Base-by-base conservation (phyloP, 30 jellyfish, hydroid and myxozoan species). In the Morbakka virulenta region DNA sequence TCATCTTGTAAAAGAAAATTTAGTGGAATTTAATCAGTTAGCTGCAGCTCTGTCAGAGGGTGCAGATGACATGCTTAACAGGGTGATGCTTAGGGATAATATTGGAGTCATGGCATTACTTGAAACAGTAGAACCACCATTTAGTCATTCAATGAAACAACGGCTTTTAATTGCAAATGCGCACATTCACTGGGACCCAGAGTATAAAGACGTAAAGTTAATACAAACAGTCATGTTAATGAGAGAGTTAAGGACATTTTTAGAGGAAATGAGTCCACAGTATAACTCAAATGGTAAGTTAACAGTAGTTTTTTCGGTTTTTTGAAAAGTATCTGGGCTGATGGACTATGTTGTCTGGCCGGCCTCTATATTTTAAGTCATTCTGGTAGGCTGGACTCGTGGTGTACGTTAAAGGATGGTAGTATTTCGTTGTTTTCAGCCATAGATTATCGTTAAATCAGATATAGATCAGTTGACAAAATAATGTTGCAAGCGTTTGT, bases 171-270 rank as follows among this genome's bases (percentile, higher is more conserved):
- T 91, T 64, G 80, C 98, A 30, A 91, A 91, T 67, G 98, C 98
- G 0, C 98, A 91, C 32, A 91, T 91, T 28, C 98, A 91, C 52
- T 91, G 98, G 98, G 98, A 91, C 74, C 98, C 98, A 12, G 95
- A 91, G 68, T 91, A 51, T 62, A 75, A 77, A 31, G 98, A 91
- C 67, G 98, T 91, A 35, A 91, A 91, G 74, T 81, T 91, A 69
- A 91, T 91, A 31, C 98, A 91, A 67, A 87, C 95, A 1, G 96
- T 91, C 33, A 91, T 91, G 98, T 52, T 91, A 62, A 73, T 91
- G 89, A 79, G 90, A 47, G 98, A 91, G 67, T 52, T 91, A 68
- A 74, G 87, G 48, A 62, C 67, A 32, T 91, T 91, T 67, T 31
- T 91, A 81, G 96, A 91, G 20, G 98, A 91, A 22, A 29, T 73